A percentile compares a stretch with the other conserved stretches of the same genome.
Conservation (phyloP, 2,113 vertebrate genomes). For the Pao palembangensis region DNA sequence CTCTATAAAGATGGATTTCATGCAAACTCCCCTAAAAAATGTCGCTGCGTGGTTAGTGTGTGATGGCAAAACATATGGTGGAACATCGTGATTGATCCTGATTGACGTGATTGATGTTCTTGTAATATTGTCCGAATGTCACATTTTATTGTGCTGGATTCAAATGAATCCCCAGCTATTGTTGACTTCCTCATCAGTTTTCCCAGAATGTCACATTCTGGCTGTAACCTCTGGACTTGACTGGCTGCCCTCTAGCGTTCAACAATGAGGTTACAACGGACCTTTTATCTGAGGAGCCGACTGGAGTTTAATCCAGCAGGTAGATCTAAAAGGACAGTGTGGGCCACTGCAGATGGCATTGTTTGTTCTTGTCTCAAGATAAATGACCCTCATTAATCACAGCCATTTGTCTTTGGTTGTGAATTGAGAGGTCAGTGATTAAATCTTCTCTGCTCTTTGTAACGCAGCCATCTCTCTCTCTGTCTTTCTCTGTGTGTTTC, state of each 20-base stretch:
- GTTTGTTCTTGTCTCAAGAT: constrained; percentile 37
- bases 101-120: too few species aligned
- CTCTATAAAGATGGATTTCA: too few species aligned
- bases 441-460: constrained; percentile 56
- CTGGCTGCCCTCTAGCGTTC: constrained; percentile 59
- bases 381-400: constrained; percentile 62
- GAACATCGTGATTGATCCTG: too few species aligned
- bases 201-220: constrained; percentile 2
- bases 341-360: constrained; percentile 21
- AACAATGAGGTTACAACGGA: constrained; percentile 20
- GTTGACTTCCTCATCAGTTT: constrained; percentile 4
- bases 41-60: too few species aligned
- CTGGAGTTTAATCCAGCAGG: constrained; percentile 34
- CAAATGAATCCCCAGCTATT: neutral
- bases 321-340: constrained; percentile 33
- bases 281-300: constrained; percentile 14
- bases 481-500: constrained; percentile 2
- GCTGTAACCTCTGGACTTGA: constrained; percentile 6
- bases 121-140: too few species aligned
- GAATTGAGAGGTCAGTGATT: constrained; percentile 67
- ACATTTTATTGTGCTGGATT: neutral
- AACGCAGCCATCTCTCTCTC: constrained; percentile 31
- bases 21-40: too few species aligned
- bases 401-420: constrained; percentile 60
- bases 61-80: too few species aligned